A percentile compares a stretch with the other conserved stretches of the same genome.
phyloP scores from a whole-genome alignment of 2,113 vertebrate genomes.

The Amphilophus citrinellus region DNA sequence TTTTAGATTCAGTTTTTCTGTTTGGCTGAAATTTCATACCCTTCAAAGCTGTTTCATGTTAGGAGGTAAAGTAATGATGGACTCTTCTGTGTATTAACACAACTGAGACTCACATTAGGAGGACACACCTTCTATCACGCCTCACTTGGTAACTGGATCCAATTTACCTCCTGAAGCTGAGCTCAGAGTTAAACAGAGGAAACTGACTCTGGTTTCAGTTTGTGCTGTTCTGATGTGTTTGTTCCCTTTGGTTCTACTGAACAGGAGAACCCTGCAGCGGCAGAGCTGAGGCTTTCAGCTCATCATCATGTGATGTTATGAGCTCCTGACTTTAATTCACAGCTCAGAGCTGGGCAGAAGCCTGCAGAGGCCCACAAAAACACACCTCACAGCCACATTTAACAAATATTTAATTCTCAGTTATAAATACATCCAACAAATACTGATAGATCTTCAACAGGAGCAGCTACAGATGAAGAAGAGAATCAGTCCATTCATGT shows the following conservation, averaged over 20 bases:
- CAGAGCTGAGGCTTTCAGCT: background rate
- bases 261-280: background rate
- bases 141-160: background rate
- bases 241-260: background rate
- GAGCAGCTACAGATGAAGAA: background rate
- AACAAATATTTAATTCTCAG: constrained; percentile 8
- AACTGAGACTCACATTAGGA: background rate
- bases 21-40: background rate
- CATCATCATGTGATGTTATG: background rate
- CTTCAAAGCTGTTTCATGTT: background rate
- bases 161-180: no score
- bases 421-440: constrained; percentile 14
- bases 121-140: background rate
- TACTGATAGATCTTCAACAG: background rate
- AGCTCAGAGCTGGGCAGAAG: no score
- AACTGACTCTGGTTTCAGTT: fast-evolving
- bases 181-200: no score
- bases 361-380: background rate
- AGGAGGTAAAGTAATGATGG: background rate
- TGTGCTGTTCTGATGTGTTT: background rate
- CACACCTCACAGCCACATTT: background rate
- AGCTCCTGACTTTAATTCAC: no score
- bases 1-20: no score
- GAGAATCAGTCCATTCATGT: background rate
- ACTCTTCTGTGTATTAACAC: background rate